Base-by-base conservation (phyloP, 2,888 invertebrate genomes). In the Omphaloscelis lunosa region DNA sequence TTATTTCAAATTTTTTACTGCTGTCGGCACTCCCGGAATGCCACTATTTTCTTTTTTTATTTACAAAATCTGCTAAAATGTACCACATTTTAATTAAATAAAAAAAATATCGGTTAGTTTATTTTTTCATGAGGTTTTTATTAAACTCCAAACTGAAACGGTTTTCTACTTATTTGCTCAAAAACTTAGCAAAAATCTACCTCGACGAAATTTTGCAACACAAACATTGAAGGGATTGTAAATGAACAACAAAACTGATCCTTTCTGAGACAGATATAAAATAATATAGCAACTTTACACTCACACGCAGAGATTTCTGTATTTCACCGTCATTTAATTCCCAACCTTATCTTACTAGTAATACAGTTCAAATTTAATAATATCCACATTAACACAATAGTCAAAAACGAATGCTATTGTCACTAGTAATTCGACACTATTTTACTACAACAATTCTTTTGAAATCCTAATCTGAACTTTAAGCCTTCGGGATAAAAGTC, bases 361-460 rank as follows among this genome's bases (percentile, higher is more conserved):
- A 72, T 74, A 84, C 17, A 76, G 74, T 59, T 72, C 15, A 81
- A 79, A 79, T 69, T 83, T 56, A 72, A 71, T 41, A 72, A 56
- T n/a, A 41, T n/a, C 11, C 20, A 41, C 20, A 59, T 15, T 1
- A 27, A 53, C 23, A 84, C 77, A 81, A 84, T 80, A 79, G 83
- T 87, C 82, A 80, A 80, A 83, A 87, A 87, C 87, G 27, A 89
- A 87, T 88, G 79, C 78, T 63, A 86, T 88, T 87, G 87, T 90
- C 86, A 85, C 84, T 80, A 74, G 89, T 89, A 90, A 90, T 87
- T 87, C 86, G 89, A 90, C 86, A 90, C 90, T 89, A 87, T 85
- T 82, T 85, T 82, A 87, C 83, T 84, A 77, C 76, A 80, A 84
- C 73, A 53, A 39, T 41, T 39, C 5, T 68, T 65, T 39, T 41